Evolutionary conservation across 2,888 invertebrate genomes (phyloP).

Genomic region (Hirtodrosophila duncani): DNA sequence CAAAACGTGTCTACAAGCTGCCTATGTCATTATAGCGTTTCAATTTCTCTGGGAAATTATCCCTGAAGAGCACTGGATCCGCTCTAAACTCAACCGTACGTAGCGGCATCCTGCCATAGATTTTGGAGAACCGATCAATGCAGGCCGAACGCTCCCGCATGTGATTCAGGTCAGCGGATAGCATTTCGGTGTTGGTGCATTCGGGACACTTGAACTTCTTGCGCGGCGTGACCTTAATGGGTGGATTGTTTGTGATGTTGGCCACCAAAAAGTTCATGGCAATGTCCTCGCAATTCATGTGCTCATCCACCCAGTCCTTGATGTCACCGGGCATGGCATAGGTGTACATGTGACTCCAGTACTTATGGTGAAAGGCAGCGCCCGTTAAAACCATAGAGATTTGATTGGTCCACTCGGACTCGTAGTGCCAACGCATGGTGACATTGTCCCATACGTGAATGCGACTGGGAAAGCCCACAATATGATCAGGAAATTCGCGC

Average conservation of each 20-base stretch:
- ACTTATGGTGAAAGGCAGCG: conserved; percentile 97
- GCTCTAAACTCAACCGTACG: conserved; percentile 94
- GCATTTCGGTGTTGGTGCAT: conserved; percentile 94
- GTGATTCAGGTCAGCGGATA: conserved; percentile 94
- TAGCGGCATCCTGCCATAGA: conserved; percentile 93
- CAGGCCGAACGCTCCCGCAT: conserved; percentile 96
- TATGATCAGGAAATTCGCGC: conserved; percentile 97
- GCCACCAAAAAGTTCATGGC: conserved; percentile 98
- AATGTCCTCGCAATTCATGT: conserved; percentile 98
- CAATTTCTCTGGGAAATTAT: conserved; percentile 89
- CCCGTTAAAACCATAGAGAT: conserved; percentile 98
- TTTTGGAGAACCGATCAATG: conserved; percentile 87
- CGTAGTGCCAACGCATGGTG: conserved; percentile 92
- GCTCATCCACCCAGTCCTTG: conserved; percentile 93
- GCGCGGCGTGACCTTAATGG: conserved; percentile 95
- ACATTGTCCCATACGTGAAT: conserved; percentile 95
- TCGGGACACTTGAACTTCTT: conserved; percentile 98
- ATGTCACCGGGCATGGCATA: conserved; percentile 91
- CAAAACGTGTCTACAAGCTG: conserved; percentile 87
- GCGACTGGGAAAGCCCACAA: conserved; percentile 97
- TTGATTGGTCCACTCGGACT: conserved; percentile 98
- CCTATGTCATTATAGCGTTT: conserved; percentile 94
- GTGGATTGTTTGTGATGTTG: conserved; percentile 94
- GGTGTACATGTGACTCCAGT: conserved; percentile 96
- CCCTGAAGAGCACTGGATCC: conserved; percentile 95